A percentile compares a stretch with the other conserved stretches of the same genome.
These are phyloP conservation scores for Brotula barbata DNA, from an alignment of 2,797 vertebrate genomes.

Conservation along the genomic window DNA sequence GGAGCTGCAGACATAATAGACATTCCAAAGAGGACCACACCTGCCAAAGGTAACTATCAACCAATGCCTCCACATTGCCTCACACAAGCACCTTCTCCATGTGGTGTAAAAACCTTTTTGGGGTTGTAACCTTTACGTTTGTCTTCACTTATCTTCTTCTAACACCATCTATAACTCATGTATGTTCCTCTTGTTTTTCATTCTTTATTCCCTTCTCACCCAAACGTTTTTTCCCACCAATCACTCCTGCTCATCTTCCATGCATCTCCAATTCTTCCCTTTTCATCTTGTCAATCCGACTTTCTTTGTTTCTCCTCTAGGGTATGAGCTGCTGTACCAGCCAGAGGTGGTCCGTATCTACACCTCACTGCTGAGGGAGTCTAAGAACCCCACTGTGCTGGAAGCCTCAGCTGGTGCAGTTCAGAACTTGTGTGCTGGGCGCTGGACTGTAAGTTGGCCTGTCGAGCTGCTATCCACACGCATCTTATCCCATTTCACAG, in stretches of 20 bases:
- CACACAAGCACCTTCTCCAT: neutral
- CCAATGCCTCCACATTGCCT: neutral
- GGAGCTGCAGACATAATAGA: slow-evolving; percentile 82
- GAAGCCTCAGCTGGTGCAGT: slow-evolving; percentile 94
- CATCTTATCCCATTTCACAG: accelerated
- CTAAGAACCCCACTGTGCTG: slow-evolving; percentile 88
- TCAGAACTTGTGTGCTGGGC: slow-evolving; percentile 94
- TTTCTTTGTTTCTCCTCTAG: slow-evolving; percentile 64
- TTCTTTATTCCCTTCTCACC: no score
- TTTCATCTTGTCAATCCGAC: neutral
- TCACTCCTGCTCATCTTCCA: neutral
- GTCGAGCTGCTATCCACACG: neutral
- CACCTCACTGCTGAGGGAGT: slow-evolving; percentile 90
- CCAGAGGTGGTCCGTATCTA: slow-evolving; percentile 94
- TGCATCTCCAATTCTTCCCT: neutral
- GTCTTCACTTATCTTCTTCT: no score
- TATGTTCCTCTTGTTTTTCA: neutral
- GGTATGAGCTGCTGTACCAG: slow-evolving; percentile 93
- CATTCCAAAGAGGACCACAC: slow-evolving; percentile 90
- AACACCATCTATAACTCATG: no score
- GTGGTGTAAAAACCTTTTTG: neutral
- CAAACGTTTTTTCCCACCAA: neutral
- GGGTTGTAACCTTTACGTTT: neutral
- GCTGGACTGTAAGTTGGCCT: slow-evolving; percentile 86
- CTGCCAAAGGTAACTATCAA: slow-evolving; percentile 86